phyloP scores from a whole-genome alignment of 2,888 invertebrate species.

The Eumacrocentrus americanus region DNA sequence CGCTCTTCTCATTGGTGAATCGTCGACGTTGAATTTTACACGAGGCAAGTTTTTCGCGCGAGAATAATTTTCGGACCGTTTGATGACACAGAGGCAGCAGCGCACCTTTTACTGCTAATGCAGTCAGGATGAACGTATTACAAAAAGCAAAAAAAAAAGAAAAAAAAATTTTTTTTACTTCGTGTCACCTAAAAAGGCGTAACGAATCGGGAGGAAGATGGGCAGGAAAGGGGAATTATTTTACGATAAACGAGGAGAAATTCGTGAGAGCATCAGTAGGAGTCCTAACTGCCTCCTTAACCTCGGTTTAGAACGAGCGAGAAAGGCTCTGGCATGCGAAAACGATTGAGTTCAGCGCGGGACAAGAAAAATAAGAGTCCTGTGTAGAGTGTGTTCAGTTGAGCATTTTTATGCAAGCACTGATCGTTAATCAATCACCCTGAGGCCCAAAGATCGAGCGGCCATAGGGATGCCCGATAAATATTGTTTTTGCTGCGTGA shows the following conservation, averaged over 20 bases:
- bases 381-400: conserved; percentile 17
- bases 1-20: conserved; percentile 1
- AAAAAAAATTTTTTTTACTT: no score
- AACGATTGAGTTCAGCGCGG: neutral
- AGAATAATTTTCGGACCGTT: conserved; percentile 14
- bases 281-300: no score
- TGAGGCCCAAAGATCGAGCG: conserved; percentile 30
- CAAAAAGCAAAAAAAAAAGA: conserved; percentile 10
- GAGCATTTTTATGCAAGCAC: conserved; percentile 48
- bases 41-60: conserved; percentile 44
- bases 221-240: conserved; percentile 17
- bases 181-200: conserved; percentile 31
- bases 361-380: conserved; percentile 6
- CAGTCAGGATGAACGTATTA: conserved; percentile 38
- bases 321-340: conserved; percentile 6
- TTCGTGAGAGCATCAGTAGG: neutral
- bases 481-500: conserved; percentile 51
- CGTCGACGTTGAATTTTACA: conserved; percentile 6
- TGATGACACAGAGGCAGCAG: neutral
- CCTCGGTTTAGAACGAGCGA: conserved; percentile 11
- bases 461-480: conserved; percentile 44
- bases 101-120: conserved; percentile 50
- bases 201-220: conserved; percentile 21
- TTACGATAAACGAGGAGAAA: conserved; percentile 6
- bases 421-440: conserved; percentile 56